Evolutionary conservation across 53 echinoderm and acorn worm genomes (phyloP), one percentile per base, ranked within the genome.

Genomic region (Arbacia lixula): DNA sequence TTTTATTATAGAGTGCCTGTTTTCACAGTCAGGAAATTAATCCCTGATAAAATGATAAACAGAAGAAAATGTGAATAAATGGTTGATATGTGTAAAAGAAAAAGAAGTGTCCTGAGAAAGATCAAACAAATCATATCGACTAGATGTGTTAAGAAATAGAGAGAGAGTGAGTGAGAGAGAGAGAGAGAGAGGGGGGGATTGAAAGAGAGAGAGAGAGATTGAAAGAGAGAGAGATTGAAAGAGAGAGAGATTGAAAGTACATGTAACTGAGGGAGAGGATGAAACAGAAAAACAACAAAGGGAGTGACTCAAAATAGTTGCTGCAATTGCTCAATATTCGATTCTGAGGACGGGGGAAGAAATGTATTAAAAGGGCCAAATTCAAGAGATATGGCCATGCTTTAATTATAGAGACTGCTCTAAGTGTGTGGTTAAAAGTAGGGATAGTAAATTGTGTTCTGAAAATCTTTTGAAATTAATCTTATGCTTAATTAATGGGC

Each of bases 181-280:
- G 61, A 60, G 21, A 32, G 32, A 27, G 20, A 57, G n/a, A 25
- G 20, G 57, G 20, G 20, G 57, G 20, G 25, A 57, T 17, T n/a
- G 12, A 57, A n/a, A 2, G 20, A 17, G 57, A 68, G n/a, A 35
- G 68, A 35, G 41, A 41, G 40, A 40, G 41, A 68, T 19, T 38
- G 42, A 68, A 20, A 37, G 68, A 68, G 42, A 68, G 42, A 68
- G 64, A 64, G 40, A 40, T 40, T 12, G 42, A 52, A 26, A 29
- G 42, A 33, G 33, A 52, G 26, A 50, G 72, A 21, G 14, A 30
- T 22, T 9, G 1, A 71, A 31, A 32, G 52, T 3, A 2, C 24
- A 32, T 52, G 49, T 9, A 53, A 73, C 0, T 36, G 43, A 42
- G 1, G 42, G 46, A 40, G 43, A 10, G 71, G 2, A 36, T 20